Evolutionary conservation across 2,888 invertebrate species (phyloP), one percentile per base, ranked within the genome.

Genomic region (Artemia sinica): DNA sequence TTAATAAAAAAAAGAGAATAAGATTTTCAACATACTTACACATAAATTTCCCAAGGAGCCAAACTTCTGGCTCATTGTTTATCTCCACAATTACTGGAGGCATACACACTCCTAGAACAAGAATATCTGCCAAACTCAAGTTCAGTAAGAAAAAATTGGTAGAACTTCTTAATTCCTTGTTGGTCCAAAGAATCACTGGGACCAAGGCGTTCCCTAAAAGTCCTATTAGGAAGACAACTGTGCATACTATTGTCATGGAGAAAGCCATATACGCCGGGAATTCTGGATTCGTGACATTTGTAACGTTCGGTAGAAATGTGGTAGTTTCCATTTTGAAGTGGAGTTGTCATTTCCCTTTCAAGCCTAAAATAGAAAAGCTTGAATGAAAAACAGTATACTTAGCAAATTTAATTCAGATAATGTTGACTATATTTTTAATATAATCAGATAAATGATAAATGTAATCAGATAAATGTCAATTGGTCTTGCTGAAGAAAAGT

Each of bases 111-210:
- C 93, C 80, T 73, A 95, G 80, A 74, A 94, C 92, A 82, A 92
- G 86, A 74, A 94, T 80, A 79, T 95, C 94, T n/a, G 94, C 93
- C 65, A 93, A 85, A 77, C 92, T 92, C 76, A 94, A 81, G 79
- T 94, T 94, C 78, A 93, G 89, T 75, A 95, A 83, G 78, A 94
- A 94, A 75, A 92, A 91, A 78, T 94, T 94, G 71, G 94, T 94
- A 69, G 93, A 91, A 76, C 91, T 93, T 75, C 91, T 83, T 89
- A 94, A 90, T 77, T 94, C 92, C 77, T 91, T 90, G 68, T 91
- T 91, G 77, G 88, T 87, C 76, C 91, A 82, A 73, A 94, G 91
- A 74, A 95, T 93, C 75, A 92, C 84, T 51, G 92, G 91, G 76
- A 93, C 94, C 86, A 94, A 89, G 72, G 91, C 84, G 77, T 95